Evolutionary conservation across 2,888 invertebrate species (phyloP).

Genomic region (Drosophila kanekoi): DNA sequence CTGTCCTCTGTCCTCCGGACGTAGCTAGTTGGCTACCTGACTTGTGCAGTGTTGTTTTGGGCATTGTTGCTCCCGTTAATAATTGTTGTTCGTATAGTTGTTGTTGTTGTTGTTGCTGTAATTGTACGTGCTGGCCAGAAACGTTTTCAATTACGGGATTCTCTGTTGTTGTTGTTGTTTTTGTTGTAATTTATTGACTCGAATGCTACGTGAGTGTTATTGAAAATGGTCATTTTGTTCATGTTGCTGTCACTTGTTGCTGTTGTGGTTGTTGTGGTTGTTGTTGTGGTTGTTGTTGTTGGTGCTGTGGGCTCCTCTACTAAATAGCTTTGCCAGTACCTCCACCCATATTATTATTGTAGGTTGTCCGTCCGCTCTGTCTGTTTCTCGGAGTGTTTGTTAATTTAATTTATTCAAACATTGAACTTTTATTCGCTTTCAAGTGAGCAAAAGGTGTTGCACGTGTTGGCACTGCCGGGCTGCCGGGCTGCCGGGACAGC

Average conservation of each 20-base stretch:
- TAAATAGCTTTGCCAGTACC: conserved; percentile 33
- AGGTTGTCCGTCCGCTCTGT: conserved; percentile 13
- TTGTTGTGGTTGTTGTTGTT: conserved; percentile 21
- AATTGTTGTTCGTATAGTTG: conserved; percentile 3
- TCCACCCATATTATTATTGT: conserved; percentile 50
- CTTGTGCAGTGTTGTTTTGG: conserved; percentile 32
- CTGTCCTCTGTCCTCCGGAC: conserved; percentile 26
- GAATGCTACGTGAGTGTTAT: conserved; percentile 78
- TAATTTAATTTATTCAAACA: conserved; percentile 73
- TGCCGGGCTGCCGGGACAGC: conserved; percentile 5
- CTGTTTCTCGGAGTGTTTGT: conserved; percentile 25
- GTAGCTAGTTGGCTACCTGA: conserved; percentile 30
- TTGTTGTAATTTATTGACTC: conserved; percentile 71
- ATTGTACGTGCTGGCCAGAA: conserved; percentile 54
- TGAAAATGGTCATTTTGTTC: conserved; percentile 73
- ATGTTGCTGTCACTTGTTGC: conserved; percentile 46
- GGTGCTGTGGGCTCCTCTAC: conserved; percentile 5
- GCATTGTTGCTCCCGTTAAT: conserved; percentile 62
- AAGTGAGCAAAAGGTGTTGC: conserved; percentile 46
- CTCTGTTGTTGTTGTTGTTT: conserved; percentile 24
- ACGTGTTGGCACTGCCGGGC: conserved; percentile 10
- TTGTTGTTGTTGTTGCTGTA: conserved; percentile 34
- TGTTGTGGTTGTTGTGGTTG: conserved; percentile 38
- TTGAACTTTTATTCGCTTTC: conserved; percentile 72
- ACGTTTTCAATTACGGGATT: conserved; percentile 49